phyloP scores from a whole-genome alignment of 2,113 vertebrate genomes.

The Suncus etruscus region DNA sequence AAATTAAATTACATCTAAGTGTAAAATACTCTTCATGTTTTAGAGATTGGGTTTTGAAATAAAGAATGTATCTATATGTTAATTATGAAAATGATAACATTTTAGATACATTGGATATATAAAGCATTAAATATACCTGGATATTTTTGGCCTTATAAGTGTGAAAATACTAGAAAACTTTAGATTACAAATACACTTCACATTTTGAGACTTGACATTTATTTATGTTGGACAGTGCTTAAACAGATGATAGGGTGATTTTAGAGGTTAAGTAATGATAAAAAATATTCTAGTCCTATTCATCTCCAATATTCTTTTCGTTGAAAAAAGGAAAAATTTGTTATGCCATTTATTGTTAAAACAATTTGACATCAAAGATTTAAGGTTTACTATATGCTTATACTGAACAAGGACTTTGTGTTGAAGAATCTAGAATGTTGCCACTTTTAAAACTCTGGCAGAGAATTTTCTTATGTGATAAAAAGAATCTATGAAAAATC shows the following conservation, averaged over 20 bases:
- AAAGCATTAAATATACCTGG: not conserved
- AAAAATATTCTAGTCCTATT: not conserved
- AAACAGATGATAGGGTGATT: not conserved
- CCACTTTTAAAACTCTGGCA: not conserved
- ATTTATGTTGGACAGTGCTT: not conserved
- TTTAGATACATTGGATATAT: not conserved
- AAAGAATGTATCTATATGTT: not conserved
- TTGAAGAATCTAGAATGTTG: not conserved
- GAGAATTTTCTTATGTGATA: not conserved
- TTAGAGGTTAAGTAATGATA: constrained; percentile 6
- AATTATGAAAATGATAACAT: not conserved
- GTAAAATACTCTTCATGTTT: not conserved
- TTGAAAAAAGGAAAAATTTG: not conserved
- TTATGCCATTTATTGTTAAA: not conserved
- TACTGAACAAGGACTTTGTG: not conserved
- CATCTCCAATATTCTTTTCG: not conserved
- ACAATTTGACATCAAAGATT: not conserved
- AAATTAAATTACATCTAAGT: not conserved
- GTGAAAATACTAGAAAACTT: constrained; percentile 32
- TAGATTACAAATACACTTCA: not conserved
- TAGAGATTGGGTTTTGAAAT: not conserved
- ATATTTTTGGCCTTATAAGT: not conserved
- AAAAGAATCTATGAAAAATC: not conserved
- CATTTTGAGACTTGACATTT: not conserved
- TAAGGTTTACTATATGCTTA: not conserved